A percentile compares a stretch with the other conserved stretches of the same genome.
Conservation (phyloP, 2,113 vertebrate genomes). For the Rhabdomys dilectus region DNA sequence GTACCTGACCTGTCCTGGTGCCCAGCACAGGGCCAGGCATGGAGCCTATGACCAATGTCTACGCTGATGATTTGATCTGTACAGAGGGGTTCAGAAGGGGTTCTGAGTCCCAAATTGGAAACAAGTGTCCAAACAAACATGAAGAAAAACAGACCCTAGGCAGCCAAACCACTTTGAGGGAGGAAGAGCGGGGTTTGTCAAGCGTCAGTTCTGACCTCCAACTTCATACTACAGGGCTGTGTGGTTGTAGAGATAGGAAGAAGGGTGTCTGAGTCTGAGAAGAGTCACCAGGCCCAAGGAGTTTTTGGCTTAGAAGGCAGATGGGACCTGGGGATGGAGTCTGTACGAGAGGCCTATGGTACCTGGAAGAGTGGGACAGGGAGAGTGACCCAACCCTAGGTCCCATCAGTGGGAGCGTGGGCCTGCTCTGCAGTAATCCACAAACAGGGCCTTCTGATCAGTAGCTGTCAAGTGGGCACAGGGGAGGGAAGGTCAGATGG, state of each 20-base stretch:
- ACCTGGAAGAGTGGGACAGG: neutral
- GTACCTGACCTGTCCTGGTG: neutral
- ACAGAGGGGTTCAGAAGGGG: neutral
- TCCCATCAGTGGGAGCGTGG: neutral
- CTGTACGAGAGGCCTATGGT: neutral
- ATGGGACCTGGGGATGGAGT: neutral
- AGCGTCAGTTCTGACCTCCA: neutral
- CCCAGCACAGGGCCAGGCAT: neutral
- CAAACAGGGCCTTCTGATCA: neutral
- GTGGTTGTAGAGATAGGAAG: neutral
- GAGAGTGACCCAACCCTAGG: neutral
- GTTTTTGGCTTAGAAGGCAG: neutral
- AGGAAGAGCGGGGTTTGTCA: neutral
- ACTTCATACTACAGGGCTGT: neutral
- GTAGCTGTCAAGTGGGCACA: neutral
- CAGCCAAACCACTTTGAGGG: neutral
- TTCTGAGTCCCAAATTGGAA: neutral
- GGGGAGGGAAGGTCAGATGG: accelerated
- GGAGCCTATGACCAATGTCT: neutral
- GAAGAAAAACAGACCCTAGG: neutral
- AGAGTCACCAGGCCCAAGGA: neutral
- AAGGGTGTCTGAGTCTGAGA: neutral
- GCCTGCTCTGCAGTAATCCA: neutral
- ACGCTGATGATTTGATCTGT: neutral
- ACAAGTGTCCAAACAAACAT: neutral